These are phyloP conservation scores for Caradrina clavipalpis DNA, from an alignment of 2,888 invertebrate genomes.

Conservation along the genomic window DNA sequence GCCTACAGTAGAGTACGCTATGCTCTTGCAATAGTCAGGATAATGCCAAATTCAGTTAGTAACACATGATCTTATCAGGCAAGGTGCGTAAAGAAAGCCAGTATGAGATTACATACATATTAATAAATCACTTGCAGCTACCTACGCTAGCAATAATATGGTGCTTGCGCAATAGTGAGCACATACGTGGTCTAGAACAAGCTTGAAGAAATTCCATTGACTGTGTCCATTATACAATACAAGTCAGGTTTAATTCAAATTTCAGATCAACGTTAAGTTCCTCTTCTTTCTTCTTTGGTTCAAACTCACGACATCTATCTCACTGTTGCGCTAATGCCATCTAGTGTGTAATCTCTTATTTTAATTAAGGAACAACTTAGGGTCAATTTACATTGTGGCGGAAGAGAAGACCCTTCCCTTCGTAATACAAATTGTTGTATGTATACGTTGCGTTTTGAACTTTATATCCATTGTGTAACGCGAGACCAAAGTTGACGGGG, in stretches of 20 bases:
- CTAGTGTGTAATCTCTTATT: conserved; percentile 37
- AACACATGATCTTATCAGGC: conserved; percentile 16
- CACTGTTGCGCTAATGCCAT: conserved; percentile 14
- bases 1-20: background rate
- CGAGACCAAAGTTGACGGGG: background rate
- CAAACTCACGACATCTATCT: conserved; percentile 15
- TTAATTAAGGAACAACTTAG: conserved; percentile 43
- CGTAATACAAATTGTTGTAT: conserved; percentile 17
- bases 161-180: conserved; percentile 30
- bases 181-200: conserved; percentile 14
- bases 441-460: conserved; percentile 30
- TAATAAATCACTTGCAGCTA: conserved; percentile 23
- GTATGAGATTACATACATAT: conserved; percentile 22
- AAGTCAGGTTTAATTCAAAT: background rate
- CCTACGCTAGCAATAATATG: conserved; percentile 34
- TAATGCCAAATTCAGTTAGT: conserved; percentile 16
- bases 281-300: background rate
- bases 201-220: conserved; percentile 24
- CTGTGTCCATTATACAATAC: conserved; percentile 26
- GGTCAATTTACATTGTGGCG: conserved; percentile 38
- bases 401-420: conserved; percentile 26
- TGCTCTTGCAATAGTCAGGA: background rate
- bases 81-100: conserved; percentile 29
- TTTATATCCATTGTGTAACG: conserved; percentile 23
- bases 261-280: background rate